Evolutionary conservation across 1,140 invertebrate genomes (phyloP), one percentile per base, ranked within the genome.

Genomic region (Platyscapa corneri): DNA sequence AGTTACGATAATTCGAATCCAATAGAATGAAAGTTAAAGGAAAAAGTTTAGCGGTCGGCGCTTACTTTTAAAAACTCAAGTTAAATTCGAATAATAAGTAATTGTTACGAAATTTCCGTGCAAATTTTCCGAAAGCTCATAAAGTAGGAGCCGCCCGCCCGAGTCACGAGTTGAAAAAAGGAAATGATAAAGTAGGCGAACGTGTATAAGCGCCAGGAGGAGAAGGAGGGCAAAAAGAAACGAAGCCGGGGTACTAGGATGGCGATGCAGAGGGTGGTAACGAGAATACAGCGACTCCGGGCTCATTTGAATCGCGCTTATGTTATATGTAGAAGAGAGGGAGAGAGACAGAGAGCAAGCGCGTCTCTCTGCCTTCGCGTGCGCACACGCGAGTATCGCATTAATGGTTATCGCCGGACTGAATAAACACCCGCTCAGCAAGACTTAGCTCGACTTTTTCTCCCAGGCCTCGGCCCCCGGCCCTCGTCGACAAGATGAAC

Each of bases 391-490:
- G 20, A 27, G 53, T 27, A 81, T 32, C 14, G 72, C 60, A 70
- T 83, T 83, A 86, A 86, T 79, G 76, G 75, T 74, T 79, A 82
- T 86, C 76, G 76, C 64, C 27, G 37, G 39, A 64, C 86, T 81
- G 81, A 80, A 75, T 72, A 87, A 87, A 87, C 86, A 85, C 74
- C 8, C 23, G 56, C 23, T 3, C 46, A 7, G 27, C 34, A 37
- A 34, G 39, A 81, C 14, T 18, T 27, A 42, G 39, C 30, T 56
- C 0, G 23, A 39, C 74, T 84, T 53, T n/a, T 70, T 84, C 32
- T 32, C 37, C 27, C 64, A 3, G 42, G 32, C 27, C 56, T 27
- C 56, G 56, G 56, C 18, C 6, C 2, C 49, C 18, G 3, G n/a
- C n/a, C n/a, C n/a, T n/a, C n/a, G 3, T 53, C 6, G 49, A 53